phyloP scores from a whole-genome alignment of 2,888 invertebrate genomes.

The Mimumesa dahlbomi region DNA sequence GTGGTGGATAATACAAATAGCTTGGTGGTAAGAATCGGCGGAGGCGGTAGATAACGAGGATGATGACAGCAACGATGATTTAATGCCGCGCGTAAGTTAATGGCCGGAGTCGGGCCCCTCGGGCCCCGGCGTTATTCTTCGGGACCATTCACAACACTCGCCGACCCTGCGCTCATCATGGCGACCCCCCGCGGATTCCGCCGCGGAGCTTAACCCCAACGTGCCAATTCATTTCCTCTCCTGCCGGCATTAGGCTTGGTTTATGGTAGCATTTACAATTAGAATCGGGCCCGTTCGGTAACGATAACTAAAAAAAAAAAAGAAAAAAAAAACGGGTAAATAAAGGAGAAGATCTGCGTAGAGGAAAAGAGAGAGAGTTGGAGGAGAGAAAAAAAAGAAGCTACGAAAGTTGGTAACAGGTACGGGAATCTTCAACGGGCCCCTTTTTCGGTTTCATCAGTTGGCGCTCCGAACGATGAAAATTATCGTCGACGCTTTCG shows the following conservation, averaged over 20 bases:
- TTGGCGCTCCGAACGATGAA: conserved; percentile 1
- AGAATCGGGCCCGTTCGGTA: conserved; percentile 70
- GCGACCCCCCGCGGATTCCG: conserved; percentile 71
- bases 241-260: conserved; percentile 65
- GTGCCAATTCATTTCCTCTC: conserved; percentile 70
- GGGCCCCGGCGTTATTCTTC: conserved; percentile 73
- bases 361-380: conserved; percentile 4
- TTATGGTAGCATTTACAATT: conserved; percentile 78
- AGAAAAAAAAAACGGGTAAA: conserved; percentile 7
- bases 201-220: conserved; percentile 65
- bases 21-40: conserved; percentile 65
- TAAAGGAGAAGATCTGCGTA: not conserved
- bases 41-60: conserved; percentile 78
- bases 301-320: conserved; percentile 37
- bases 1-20: conserved; percentile 59
- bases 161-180: conserved; percentile 45
- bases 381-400: not conserved
- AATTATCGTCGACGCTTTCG: conserved; percentile 46
- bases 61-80: conserved; percentile 80
- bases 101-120: conserved; percentile 67
- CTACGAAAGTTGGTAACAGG: too few relatives aligned
- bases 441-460: too few relatives aligned
- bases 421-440: conserved; percentile 45
- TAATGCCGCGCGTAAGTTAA: conserved; percentile 75
- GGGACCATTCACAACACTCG: conserved; percentile 73